These are phyloP conservation scores for Allophyes oxyacanthae DNA, from an alignment of 2,888 invertebrate species.

Conservation along the genomic window DNA sequence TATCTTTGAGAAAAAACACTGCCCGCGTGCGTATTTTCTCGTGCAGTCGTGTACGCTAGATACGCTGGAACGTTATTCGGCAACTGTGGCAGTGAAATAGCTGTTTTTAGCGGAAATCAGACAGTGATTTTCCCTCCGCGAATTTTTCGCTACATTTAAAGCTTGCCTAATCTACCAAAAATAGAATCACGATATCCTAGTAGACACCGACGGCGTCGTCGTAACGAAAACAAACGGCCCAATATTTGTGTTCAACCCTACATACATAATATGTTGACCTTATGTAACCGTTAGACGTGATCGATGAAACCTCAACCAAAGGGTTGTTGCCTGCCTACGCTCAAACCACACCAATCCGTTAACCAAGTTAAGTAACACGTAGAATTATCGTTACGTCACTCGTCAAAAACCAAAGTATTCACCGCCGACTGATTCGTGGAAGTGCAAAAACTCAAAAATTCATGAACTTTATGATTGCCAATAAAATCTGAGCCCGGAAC, in stretches of 20 bases:
- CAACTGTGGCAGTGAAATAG: no score
- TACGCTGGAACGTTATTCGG: no score
- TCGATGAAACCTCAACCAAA: constrained; percentile 68
- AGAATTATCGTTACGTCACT: constrained; percentile 12
- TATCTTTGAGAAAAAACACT: no score
- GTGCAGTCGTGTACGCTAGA: no score
- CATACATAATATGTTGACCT: constrained; percentile 38
- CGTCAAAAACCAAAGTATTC: constrained; percentile 16
- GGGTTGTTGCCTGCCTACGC: constrained; percentile 53
- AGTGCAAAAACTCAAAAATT: constrained; percentile 38
- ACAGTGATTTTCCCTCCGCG: no score
- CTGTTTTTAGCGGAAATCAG: no score
- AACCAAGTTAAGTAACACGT: constrained; percentile 19
- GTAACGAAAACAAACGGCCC: constrained; percentile 15
- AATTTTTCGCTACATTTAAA: no score
- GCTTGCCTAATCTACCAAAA: no score
- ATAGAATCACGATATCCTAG: no score
- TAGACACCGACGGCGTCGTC: no score
- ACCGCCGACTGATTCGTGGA: constrained; percentile 2
- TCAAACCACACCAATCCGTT: constrained; percentile 61
- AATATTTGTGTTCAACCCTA: constrained; percentile 25
- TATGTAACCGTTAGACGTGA: constrained; percentile 54
- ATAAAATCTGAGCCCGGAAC: constrained; percentile 46
- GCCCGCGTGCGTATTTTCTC: no score
- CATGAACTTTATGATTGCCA: constrained; percentile 44